Conservation (phyloP, 1,140 invertebrate species). For the Calycopis cecrops region DNA sequence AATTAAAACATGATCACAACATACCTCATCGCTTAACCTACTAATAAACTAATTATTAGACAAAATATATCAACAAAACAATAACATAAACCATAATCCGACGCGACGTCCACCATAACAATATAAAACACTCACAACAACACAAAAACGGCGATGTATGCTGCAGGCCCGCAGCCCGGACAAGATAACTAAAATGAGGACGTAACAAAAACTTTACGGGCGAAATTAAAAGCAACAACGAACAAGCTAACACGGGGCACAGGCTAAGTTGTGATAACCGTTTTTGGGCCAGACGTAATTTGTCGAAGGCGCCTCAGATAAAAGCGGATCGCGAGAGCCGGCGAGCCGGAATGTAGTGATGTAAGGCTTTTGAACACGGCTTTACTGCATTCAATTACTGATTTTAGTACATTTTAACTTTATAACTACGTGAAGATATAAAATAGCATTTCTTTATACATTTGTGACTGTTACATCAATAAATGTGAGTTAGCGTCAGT, state of each 20-base stretch:
- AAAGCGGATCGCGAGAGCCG: conserved; percentile 34
- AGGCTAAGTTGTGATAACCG: conserved; percentile 63
- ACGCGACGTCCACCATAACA: conserved; percentile 12
- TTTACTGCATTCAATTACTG: no score
- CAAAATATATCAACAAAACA: no score
- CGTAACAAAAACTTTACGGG: conserved; percentile 61
- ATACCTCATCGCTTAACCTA: no score
- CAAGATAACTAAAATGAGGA: conserved; percentile 64
- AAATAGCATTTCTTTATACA: no score
- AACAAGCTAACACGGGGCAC: conserved; percentile 43
- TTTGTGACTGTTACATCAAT: no score
- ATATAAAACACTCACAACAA: conserved; percentile 24
- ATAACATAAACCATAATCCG: no score
- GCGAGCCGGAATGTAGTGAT: neutral
- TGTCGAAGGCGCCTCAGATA: conserved; percentile 71
- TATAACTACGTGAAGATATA: no score
- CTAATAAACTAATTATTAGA: no score
- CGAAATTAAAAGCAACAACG: conserved; percentile 69
- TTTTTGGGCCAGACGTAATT: conserved; percentile 66
- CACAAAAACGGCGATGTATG: conserved; percentile 50
- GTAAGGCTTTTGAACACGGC: neutral
- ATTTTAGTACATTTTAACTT: no score
- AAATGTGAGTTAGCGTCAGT: no score
- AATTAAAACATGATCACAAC: no score
- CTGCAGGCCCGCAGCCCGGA: conserved; percentile 51